These are phyloP conservation scores for Cetoscarus ocellatus DNA, from an alignment of 2,797 vertebrate genomes.

Conservation along the genomic window DNA sequence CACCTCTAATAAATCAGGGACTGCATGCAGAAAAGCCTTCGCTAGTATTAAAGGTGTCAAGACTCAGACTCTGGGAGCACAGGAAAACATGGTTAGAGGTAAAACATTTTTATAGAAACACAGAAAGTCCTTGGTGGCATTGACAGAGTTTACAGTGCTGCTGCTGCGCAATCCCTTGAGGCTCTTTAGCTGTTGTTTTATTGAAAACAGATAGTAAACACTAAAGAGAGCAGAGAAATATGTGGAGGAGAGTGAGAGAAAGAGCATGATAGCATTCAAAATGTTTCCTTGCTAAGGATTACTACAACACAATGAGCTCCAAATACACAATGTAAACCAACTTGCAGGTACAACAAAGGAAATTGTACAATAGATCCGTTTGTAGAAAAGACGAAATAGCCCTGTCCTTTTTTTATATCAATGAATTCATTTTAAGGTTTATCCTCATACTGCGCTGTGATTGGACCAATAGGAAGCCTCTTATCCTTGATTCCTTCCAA, in stretches of 20 bases:
- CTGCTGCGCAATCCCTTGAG: conserved; percentile 16
- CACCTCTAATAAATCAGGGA: conserved; percentile 18
- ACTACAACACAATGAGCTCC: conserved; percentile 3
- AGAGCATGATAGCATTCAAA: conserved; percentile 30
- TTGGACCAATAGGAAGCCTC: conserved; percentile 5
- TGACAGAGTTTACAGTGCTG: not conserved
- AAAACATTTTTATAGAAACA: not conserved
- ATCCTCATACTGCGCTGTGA: not conserved
- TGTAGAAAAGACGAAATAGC: not conserved
- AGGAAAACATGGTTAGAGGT: not conserved
- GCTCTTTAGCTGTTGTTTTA: conserved; percentile 8
- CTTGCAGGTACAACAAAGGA: conserved; percentile 10
- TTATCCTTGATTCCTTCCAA: conserved; percentile 12
- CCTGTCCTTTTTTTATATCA: not conserved
- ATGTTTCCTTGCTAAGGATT: not conserved
- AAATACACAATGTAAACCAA: conserved; percentile 6
- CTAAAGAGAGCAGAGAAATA: conserved; percentile 9
- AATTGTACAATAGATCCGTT: conserved; percentile 2
- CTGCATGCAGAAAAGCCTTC: conserved; percentile 8
- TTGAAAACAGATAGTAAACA: conserved; percentile 28
- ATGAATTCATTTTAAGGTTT: conserved; percentile 2
- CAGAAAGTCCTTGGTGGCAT: conserved; percentile 10
- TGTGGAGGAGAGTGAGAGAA: not conserved
- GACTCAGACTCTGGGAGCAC: conserved; percentile 4
- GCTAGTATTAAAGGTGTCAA: not conserved